phyloP scores from a whole-genome alignment of 2,113 vertebrate species.

The Choloepus hoffmanni region DNA sequence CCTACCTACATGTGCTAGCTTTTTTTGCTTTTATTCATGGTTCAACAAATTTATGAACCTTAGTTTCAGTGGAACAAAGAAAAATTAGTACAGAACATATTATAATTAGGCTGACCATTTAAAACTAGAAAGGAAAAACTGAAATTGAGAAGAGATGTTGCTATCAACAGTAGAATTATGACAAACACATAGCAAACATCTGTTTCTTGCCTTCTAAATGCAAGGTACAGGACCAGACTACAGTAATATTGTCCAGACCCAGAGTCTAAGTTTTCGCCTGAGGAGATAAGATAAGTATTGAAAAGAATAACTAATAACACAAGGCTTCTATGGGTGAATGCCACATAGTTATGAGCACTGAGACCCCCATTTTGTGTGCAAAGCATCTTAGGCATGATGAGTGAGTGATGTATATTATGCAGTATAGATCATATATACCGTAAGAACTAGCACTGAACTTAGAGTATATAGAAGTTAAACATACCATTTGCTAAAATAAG shows the following conservation, averaged over 20 bases:
- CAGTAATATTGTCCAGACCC: not conserved
- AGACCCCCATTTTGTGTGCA: not conserved
- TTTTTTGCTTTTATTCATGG: slow-evolving; percentile 62
- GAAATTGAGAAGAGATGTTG: slow-evolving; percentile 7
- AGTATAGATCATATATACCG: not conserved
- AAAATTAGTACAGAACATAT: slow-evolving; percentile 39
- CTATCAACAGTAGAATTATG: not conserved
- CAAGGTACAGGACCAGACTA: not conserved
- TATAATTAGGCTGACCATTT: slow-evolving; percentile 22
- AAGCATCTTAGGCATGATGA: not conserved
- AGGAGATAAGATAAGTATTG: not conserved
- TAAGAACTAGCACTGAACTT: slow-evolving; percentile 3
- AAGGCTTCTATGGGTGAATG: not conserved
- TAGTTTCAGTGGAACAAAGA: slow-evolving; percentile 56
- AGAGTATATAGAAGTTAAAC: not conserved
- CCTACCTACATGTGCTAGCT: slow-evolving; percentile 42
- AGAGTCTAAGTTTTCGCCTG: not conserved
- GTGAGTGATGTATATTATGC: not conserved
- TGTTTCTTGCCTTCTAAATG: not conserved
- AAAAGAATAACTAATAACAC: not conserved
- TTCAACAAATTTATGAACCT: slow-evolving; percentile 75
- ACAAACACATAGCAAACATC: not conserved
- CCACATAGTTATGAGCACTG: not conserved
- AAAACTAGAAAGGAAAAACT: slow-evolving; percentile 50
- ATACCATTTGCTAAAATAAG: slow-evolving; percentile 23